Base-by-base conservation (phyloP, 2,113 vertebrate genomes). In the Calyptommatus sinebrachiatus region DNA sequence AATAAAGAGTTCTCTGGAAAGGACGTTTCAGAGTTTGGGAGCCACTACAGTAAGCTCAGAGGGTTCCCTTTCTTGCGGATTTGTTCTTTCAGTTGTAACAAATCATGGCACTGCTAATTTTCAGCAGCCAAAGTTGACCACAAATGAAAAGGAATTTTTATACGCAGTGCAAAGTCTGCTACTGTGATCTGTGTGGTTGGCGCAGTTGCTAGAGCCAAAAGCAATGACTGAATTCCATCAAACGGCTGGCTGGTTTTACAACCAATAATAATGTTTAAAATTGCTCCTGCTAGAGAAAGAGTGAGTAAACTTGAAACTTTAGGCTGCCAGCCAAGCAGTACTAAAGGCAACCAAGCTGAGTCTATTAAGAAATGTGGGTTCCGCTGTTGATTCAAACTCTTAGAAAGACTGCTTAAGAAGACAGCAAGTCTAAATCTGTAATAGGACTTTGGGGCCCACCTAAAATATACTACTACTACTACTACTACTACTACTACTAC, bases 61-160 rank as follows among this genome's bases (percentile, higher is more conserved):
- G 18, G 4, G 14, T 5, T 18, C 4, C 11, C 1, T 12, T 57
- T 12, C 53, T 57, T 16, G 53, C 4, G 2, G 26, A 29, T 1
- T 2, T 7, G 20, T 11, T 24, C 1, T 0, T 0, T 4, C 57
- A 1, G 20, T 35, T 1, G 1, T 0, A 1, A 0, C 35, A 0
- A 1, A 1, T 5, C 5, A 5, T 53, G 7, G 0, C 45, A 5
- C 22, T 5, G 0, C 21, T 21, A 46, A 0, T 35, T 29, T 45
- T 0, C 0, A 11, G 1, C 0, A 0, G 8, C 1, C 4, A 67
- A 35, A 6, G 0, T 1, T 26, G 53, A 45, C 53, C 24, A 66
- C 70, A 3, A 8, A 73, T 8, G 1, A 81, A 16, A 57, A 45
- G 60, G 20, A 2, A 69, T 0, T 0, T 9, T 3, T 26, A 50